Base-by-base conservation (phyloP, 2,888 invertebrate species). In the Globia sparganii region DNA sequence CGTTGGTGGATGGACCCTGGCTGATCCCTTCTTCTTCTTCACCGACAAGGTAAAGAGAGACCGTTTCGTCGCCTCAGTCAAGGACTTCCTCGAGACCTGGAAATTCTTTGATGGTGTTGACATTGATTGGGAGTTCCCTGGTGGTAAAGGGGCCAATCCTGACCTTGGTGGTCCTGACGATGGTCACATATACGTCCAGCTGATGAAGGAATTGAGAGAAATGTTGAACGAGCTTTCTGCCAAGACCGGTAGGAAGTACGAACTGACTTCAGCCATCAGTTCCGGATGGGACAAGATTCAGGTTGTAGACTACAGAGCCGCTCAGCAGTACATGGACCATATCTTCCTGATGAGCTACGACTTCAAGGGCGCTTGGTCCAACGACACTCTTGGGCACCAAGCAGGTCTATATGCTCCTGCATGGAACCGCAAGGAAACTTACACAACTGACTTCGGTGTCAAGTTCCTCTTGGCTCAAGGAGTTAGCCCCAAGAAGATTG, bases 91-190 rank as follows among this genome's bases (percentile, higher is more conserved):
- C 0, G 91, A 94, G 79, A 96, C 96, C 2, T 96, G 96, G 96
- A 96, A 96, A 82, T 96, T 96, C 94, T 96, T 96, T 71, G 96
- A 96, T 66, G 96, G 96, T 40, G 96, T 96, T 5, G 96, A 96
- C 64, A 96, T 96, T 75, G 96, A 96, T 83, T 96, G 96, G 96
- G 96, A 96, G 82, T 96, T 96, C 94, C 96, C 96, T 88, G 96
- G 96, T 66, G 96, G 96, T 78, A 96, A 96, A 77, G 96, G 96
- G 28, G 96, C 96, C 9, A 96, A 96, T 86, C 96, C 96, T 53
- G 90, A 94, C 69, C 93, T 96, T 18, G 96, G 96, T 21, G 91
- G 94, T 21, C 96, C 96, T 53, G 92, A 95, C 64, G 96, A 96
- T 58, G 96, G 96, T 31, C 93, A 94, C 25, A 86, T 93, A 3